phyloP scores from a whole-genome alignment of 2,113 vertebrate species.

The Nanorana parkeri region DNA sequence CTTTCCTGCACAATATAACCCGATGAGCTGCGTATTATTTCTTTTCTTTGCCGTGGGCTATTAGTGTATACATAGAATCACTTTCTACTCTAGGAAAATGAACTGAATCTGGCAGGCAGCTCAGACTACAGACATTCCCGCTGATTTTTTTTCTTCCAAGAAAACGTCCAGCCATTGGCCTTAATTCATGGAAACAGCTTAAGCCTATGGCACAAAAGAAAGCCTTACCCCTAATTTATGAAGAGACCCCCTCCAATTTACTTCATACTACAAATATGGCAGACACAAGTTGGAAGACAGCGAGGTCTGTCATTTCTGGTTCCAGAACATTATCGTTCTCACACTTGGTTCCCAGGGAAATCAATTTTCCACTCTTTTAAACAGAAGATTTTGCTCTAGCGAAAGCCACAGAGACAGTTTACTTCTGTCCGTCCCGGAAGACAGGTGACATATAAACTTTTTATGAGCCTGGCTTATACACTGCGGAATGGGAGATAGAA shows the following conservation, averaged over 20 bases:
- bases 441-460: background rate
- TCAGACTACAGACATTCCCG: conserved; percentile 7
- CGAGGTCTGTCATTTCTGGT: background rate
- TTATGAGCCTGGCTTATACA: background rate
- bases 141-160: conserved; percentile 13
- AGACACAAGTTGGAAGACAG: background rate
- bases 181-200: conserved; percentile 27
- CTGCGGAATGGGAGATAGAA: background rate
- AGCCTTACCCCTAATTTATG: conserved; percentile 20
- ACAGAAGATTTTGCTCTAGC: background rate
- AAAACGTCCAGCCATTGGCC: conserved; percentile 30
- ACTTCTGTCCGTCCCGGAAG: background rate
- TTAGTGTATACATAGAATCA: background rate
- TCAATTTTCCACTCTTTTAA: background rate
- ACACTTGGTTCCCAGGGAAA: background rate
- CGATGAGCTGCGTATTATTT: no score
- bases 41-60: background rate
- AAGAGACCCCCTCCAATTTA: background rate
- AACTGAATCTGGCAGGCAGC: conserved; percentile 12
- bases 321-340: background rate
- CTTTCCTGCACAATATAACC: no score
- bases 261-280: background rate
- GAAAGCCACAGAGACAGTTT: background rate
- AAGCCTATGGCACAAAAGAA: background rate
- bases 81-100: background rate